Evolutionary conservation across 2,113 vertebrate species (phyloP).

Genomic region (Gorilla gorilla): DNA sequence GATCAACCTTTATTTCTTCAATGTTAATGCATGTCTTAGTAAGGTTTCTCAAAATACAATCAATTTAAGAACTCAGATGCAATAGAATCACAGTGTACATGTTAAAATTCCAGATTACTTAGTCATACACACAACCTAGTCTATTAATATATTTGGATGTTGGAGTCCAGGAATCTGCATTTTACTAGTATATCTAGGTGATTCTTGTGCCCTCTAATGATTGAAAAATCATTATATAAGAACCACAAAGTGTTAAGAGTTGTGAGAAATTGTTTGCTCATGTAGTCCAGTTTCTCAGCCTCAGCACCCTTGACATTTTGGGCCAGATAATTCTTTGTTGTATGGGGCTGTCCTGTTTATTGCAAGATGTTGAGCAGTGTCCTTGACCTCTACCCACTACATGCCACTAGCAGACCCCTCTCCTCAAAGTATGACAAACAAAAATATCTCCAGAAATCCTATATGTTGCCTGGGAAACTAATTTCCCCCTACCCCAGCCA

Average conservation of each 20-base stretch:
- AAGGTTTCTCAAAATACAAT: conserved; percentile 24
- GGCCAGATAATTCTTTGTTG: background rate
- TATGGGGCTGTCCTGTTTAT: background rate
- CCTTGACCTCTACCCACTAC: background rate
- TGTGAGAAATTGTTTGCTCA: background rate
- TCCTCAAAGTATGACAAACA: background rate
- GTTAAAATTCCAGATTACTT: background rate
- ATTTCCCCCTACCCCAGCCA: background rate
- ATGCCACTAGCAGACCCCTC: background rate
- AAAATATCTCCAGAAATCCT: background rate
- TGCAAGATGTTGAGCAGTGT: background rate
- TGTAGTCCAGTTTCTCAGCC: background rate
- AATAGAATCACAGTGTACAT: background rate
- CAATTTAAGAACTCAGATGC: background rate
- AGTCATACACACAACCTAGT: background rate
- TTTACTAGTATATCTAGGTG: background rate
- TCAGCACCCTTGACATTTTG: background rate
- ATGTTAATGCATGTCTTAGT: background rate
- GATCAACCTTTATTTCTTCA: background rate
- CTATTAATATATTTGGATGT: background rate
- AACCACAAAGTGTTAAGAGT: background rate
- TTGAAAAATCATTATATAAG: background rate
- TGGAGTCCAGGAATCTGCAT: background rate
- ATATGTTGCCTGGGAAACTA: background rate
- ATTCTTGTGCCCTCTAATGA: background rate